phyloP scores from a whole-genome alignment of 2,888 invertebrate species.

The Graphium colonna region DNA sequence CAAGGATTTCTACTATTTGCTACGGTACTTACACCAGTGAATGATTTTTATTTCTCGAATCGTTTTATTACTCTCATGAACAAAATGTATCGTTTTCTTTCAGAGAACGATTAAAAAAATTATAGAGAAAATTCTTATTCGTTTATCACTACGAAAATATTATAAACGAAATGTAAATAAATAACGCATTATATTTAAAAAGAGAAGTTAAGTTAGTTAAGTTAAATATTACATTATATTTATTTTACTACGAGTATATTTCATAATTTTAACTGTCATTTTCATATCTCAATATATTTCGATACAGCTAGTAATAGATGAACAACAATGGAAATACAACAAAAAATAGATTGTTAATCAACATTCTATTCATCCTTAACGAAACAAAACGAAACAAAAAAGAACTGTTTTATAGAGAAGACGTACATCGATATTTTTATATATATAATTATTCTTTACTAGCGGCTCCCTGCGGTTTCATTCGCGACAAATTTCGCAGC shows the following conservation, averaged over 20 bases:
- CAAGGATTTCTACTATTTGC: slow-evolving; percentile 10
- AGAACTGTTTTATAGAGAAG: neutral
- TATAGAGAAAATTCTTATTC: too few species aligned
- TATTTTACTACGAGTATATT: too few species aligned
- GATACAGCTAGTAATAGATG: neutral
- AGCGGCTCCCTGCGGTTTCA: too few species aligned
- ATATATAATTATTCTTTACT: too few species aligned
- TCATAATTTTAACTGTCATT: neutral
- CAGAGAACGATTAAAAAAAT: too few species aligned
- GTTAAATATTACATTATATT: too few species aligned
- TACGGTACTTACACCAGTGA: neutral
- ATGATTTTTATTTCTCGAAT: neutral
- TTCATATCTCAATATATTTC: neutral
- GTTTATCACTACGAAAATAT: neutral
- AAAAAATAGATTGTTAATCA: neutral
- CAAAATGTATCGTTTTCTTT: too few species aligned
- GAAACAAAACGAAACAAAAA: neutral
- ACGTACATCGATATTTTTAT: too few species aligned
- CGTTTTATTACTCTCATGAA: neutral
- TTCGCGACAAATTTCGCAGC: too few species aligned
- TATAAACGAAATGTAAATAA: neutral
- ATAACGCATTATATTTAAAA: too few species aligned
- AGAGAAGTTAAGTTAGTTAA: too few species aligned
- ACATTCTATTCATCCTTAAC: neutral
- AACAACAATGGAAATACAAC: neutral